Evolutionary conservation across 2,797 vertebrate genomes (phyloP), one percentile per base, ranked within the genome.

Genomic region (Sorex maritimensis): DNA sequence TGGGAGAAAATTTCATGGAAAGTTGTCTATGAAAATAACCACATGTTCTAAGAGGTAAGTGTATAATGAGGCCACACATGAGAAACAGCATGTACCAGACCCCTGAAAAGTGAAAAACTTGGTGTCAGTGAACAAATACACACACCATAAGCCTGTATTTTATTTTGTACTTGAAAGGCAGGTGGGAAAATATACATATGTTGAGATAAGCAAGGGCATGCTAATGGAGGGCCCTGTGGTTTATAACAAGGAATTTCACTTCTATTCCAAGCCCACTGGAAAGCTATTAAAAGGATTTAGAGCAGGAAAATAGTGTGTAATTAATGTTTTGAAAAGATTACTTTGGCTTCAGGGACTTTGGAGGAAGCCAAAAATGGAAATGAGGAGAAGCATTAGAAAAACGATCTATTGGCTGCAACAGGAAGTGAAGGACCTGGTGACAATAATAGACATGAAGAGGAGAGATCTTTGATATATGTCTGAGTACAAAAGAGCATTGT

Each of bases 351-450:
- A 74, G 17, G 12, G 23, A 28, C 74, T 82, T 86, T 41, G 52
- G 23, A 74, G 4, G 72, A 96, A 68, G n/a, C 19, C 5, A 73
- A 65, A 93, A 81, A 41, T 90, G 41, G 49, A 84, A 74, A 68
- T 0, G 0, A 93, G 46, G 65, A 69, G 34, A 69, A 41, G 81
- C 81, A 81, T 79, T 81, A 67, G 69, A 89, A 93, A 84, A 38
- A 1, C 0, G 6, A 6, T 44, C 6, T 4, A 17, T 23, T 68
- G 38, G 13, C n/a, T 84, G 4, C 49, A 73, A 67, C 15, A 26
- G n/a, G 80, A 89, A 44, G 24, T 85, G 2, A 87, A 75, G 13
- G 38, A 49, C 38, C 24, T 69, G 12, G 26, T 34, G 21, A 23
- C 17, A 15, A 55, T 4, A 52, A 44, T 71, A 24, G 38, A 73